These are phyloP conservation scores for Macrostomum lignano DNA, from an alignment of 1,140 invertebrate genomes.

Conservation along the genomic window DNA sequence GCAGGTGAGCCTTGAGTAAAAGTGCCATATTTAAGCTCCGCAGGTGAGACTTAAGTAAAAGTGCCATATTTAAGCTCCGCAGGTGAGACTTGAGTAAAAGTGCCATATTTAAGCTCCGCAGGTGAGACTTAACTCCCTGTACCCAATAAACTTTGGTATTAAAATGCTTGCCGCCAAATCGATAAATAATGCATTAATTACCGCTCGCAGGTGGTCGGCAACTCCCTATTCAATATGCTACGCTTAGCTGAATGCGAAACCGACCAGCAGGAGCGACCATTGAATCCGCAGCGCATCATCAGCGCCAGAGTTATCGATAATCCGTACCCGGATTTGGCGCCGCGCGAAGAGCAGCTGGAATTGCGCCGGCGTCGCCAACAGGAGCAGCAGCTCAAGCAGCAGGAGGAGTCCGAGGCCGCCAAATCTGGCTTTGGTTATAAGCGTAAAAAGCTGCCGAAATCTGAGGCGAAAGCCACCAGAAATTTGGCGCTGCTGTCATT, in stretches of 20 bases:
- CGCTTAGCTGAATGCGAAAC: constrained; percentile 55
- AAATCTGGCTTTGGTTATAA: neutral
- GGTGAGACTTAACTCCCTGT: too few species aligned
- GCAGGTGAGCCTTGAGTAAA: too few species aligned
- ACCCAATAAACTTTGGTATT: too few species aligned
- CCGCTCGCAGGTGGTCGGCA: constrained; percentile 40
- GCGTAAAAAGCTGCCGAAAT: neutral
- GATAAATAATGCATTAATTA: too few species aligned
- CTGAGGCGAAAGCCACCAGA: constrained; percentile 1
- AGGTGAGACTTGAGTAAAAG: too few species aligned
- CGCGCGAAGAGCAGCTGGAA: too few species aligned
- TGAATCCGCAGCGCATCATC: constrained; percentile 62
- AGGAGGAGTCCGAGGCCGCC: neutral
- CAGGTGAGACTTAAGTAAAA: too few species aligned
- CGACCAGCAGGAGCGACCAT: constrained; percentile 44
- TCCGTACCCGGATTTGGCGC: constrained; percentile 69
- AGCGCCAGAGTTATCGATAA: constrained; percentile 46
- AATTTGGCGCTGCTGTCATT: constrained; percentile 6
- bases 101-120: too few species aligned
- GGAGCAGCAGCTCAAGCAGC: neutral
- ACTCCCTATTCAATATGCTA: constrained; percentile 80
- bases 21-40: too few species aligned
- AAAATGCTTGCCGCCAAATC: too few species aligned
- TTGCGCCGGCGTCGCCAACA: too few species aligned
- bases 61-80: too few species aligned